These are phyloP conservation scores for Micromesistius poutassou DNA, from an alignment of 2,797 vertebrate species.

Conservation along the genomic window DNA sequence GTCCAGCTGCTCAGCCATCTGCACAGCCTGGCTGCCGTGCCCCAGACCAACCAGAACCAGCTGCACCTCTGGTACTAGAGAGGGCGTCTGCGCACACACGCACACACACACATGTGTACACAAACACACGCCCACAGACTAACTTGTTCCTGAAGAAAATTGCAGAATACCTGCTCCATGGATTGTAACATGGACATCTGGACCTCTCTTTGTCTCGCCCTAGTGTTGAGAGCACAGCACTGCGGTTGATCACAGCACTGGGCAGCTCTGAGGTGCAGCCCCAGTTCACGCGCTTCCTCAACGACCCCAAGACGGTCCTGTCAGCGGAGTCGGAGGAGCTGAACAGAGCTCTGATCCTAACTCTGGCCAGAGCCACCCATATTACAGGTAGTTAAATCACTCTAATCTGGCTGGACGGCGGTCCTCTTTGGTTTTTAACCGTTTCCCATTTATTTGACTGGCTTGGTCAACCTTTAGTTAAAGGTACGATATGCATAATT, in stretches of 20 bases:
- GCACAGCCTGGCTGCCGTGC: constrained; percentile 92
- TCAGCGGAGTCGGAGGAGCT: constrained; percentile 96
- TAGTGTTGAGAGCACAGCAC: constrained; percentile 95
- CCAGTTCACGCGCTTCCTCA: constrained; percentile 96
- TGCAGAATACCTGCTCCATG: neutral
- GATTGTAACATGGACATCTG: neutral
- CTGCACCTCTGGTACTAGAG: constrained; percentile 90
- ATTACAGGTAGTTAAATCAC: constrained; percentile 81
- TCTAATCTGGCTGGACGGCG: neutral
- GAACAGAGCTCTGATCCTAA: constrained; percentile 94
- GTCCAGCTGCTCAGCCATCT: constrained; percentile 96
- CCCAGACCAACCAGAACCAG: constrained; percentile 98
- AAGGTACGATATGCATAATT: neutral
- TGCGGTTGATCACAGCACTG: constrained; percentile 91
- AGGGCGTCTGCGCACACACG: neutral
- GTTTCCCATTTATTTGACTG: neutral
- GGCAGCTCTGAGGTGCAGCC: constrained; percentile 97
- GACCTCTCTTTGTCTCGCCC: constrained; percentile 25
- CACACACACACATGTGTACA: neutral
- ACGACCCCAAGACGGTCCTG: constrained; percentile 92
- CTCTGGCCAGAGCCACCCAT: constrained; percentile 93
- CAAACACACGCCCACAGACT: neutral
- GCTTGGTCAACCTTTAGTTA: neutral
- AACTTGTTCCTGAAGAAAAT: neutral
- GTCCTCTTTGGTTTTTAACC: neutral